Base-by-base conservation (phyloP, 1,140 invertebrate species). In the Zaprionus africanus region DNA sequence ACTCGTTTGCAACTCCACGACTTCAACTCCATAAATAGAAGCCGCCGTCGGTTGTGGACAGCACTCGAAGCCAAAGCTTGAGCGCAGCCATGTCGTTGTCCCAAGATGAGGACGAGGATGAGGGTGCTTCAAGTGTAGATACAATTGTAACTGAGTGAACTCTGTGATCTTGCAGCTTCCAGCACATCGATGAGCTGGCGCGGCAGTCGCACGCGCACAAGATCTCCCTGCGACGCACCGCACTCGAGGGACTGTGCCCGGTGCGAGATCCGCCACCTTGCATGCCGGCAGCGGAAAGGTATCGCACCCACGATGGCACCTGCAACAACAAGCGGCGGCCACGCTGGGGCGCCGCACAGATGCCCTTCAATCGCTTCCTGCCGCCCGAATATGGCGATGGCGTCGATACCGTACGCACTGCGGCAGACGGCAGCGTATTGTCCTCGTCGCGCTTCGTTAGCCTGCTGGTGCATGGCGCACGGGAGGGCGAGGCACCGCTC, bases 321-420 rank as follows among this genome's bases (percentile, higher is more conserved):
- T 98, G 97, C 92, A 98, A 98, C 93, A 98, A 98, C 93, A 83
- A 95, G 4, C 92, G 94, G 9, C 92, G 96, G 62, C 95, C 95
- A 1, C 94, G 95, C 85, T 97, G 96, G 96, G 98, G 98, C 0
- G 96, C 96, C 15, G 95, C 97, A 5, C 95, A 97, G 93, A 96
- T 96, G 57, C 95, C 97, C 0, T 97, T 98, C 83, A 95, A 96
- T 74, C 94, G 97, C 19, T 97, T 98, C 91, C 87, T 98, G 17
- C 94, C 95, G 5, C 95, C 98, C 2, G 94, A 95, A 51, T 99
- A 99, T 93, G 94, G 95, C 12, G 98, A 98, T 92, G 97, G 96
- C 93, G 93, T 95, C 11, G 94, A 95, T 74, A 94, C 94, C 2
- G 93, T 94, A 0, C 92, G 95, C n/a, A 92, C 93, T 19, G 95